Evolutionary conservation across 2,113 vertebrate species (phyloP).

Genomic region (Scomber colias): DNA sequence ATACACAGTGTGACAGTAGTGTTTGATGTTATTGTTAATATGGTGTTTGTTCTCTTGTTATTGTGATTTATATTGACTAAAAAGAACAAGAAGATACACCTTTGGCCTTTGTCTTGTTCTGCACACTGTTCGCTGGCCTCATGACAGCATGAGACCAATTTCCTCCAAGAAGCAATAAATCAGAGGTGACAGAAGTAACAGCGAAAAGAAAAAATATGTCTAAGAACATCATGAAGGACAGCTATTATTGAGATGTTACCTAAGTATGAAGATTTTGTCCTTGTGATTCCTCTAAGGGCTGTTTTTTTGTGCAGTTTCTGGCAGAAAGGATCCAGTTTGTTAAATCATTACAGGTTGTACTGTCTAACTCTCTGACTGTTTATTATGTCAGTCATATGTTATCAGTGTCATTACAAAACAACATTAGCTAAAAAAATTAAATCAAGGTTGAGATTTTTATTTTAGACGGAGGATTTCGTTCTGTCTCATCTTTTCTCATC

Average conservation of each 20-base stretch:
- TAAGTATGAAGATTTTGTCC: neutral
- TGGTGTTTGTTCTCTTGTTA: neutral
- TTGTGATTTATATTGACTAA: neutral
- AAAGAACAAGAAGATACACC: neutral
- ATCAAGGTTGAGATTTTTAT: neutral
- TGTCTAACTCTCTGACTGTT: neutral
- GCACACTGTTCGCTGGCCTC: neutral
- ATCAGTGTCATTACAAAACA: neutral
- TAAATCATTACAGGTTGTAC: neutral
- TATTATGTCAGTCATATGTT: neutral
- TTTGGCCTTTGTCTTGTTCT: slow-evolving; percentile 12
- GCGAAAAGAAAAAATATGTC: neutral
- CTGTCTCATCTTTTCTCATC: neutral
- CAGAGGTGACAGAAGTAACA: neutral
- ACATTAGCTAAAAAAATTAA: slow-evolving; percentile 5
- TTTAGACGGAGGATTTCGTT: neutral
- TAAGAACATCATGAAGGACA: neutral
- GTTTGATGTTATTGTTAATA: neutral
- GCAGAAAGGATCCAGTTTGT: neutral
- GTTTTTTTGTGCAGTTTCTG: neutral
- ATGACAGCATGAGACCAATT: slow-evolving; percentile 1
- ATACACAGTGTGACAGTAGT: neutral
- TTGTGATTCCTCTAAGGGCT: too few species aligned
- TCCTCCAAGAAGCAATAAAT: slow-evolving; percentile 4
- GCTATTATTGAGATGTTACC: neutral